Evolutionary conservation across 2,113 vertebrate species (phyloP).

Genomic region (Mormoops blainvillei): DNA sequence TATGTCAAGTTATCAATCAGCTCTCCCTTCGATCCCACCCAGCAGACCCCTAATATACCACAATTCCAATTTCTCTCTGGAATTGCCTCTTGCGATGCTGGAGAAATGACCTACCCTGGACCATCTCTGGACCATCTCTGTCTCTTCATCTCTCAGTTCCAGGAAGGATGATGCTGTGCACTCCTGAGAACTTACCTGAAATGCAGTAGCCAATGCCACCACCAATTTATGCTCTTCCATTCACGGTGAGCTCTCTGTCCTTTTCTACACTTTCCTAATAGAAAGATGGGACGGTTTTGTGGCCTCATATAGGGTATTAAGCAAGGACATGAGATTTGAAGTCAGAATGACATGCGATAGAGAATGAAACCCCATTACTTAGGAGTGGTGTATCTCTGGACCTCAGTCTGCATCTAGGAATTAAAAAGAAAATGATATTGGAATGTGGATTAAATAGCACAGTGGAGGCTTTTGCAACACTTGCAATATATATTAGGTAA

Average conservation of each 20-base stretch:
- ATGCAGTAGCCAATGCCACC: not conserved
- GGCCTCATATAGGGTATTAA: not conserved
- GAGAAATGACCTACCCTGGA: not conserved
- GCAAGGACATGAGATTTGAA: not conserved
- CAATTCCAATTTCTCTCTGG: not conserved
- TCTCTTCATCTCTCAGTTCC: not conserved
- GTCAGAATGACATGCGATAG: not conserved
- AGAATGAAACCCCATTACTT: not conserved
- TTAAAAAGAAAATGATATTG: not conserved
- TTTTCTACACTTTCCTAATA: not conserved
- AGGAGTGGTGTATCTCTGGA: not conserved
- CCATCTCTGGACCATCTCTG: not conserved
- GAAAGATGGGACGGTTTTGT: rapidly evolving
- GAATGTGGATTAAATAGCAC: not conserved
- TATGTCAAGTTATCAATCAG: not conserved
- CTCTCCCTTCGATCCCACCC: not conserved
- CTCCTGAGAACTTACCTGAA: not conserved
- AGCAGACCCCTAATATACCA: not conserved
- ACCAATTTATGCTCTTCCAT: not conserved
- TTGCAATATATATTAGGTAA: not conserved
- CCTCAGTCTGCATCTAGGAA: not conserved
- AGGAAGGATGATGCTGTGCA: not conserved
- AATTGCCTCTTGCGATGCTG: not conserved
- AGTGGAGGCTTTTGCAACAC: not conserved
- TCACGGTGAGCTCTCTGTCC: not conserved